A percentile compares a stretch with the other conserved stretches of the same genome.
Conservation (phyloP, 2,888 invertebrate species). For the Eumacrocentrus americanus region DNA sequence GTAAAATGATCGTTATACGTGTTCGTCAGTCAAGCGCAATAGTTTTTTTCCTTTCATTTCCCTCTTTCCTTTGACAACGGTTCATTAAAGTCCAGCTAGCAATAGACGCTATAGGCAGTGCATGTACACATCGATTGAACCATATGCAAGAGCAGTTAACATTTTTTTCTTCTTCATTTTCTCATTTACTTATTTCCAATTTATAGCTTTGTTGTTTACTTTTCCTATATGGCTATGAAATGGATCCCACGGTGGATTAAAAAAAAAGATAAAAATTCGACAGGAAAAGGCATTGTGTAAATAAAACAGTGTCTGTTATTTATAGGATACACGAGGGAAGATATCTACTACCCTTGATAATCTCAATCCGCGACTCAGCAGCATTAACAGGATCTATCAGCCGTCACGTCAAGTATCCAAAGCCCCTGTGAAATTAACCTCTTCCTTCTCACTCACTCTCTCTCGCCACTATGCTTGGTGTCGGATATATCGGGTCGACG, state of each 20-base stretch:
- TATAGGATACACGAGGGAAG: neutral
- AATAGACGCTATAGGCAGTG: too few species aligned
- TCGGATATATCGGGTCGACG: conserved; percentile 16
- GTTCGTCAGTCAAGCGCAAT: conserved; percentile 16
- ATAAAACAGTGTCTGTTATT: neutral
- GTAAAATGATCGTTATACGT: conserved; percentile 19
- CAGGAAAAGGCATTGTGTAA: neutral
- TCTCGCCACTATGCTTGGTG: conserved; percentile 2
- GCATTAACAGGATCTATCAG: conserved; percentile 24
- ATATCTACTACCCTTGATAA: conserved; percentile 4
- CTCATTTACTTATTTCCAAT: neutral
- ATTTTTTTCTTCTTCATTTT: too few species aligned
- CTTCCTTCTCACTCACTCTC: neutral
- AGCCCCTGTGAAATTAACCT: conserved; percentile 18
- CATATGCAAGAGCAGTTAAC: too few species aligned
- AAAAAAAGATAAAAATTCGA: neutral
- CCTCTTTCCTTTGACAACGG: conserved; percentile 32
- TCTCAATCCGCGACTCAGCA: conserved; percentile 1
- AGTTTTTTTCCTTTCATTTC: conserved; percentile 9
- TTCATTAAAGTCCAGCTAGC: conserved; percentile 34
- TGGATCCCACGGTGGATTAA: neutral
- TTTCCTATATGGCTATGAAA: too few species aligned
- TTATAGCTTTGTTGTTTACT: neutral
- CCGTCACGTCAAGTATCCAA: conserved; percentile 22
- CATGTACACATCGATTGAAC: too few species aligned